Percentiles rank a stretch among this genome's conserved stretches.
Evolutionary conservation across 1,140 invertebrate genomes (phyloP).

Genomic region (Eumeta japonica): DNA sequence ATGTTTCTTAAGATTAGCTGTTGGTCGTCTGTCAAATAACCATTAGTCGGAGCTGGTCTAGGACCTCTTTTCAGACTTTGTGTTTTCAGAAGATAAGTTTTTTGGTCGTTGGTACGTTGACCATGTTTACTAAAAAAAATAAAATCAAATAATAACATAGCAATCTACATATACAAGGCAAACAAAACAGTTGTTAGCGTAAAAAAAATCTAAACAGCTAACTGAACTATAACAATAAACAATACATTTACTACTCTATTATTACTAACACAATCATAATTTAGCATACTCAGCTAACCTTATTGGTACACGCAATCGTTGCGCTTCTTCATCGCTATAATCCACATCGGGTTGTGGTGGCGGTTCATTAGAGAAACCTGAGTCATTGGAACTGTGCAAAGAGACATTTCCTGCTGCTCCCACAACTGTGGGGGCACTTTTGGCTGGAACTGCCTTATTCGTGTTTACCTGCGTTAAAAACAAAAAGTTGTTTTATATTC

Average conservation of each 20-base stretch:
- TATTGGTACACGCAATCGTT: constrained; percentile 63
- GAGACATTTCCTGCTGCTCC: constrained; percentile 70
- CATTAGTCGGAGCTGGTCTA: constrained; percentile 48
- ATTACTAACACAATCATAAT: background rate
- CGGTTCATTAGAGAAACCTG: constrained; percentile 86
- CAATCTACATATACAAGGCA: constrained; percentile 18
- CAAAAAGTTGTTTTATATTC: too few relatives aligned
- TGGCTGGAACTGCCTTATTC: constrained; percentile 51
- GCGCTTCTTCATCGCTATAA: constrained; percentile 84
- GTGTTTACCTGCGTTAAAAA: constrained; percentile 34
- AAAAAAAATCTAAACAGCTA: constrained; percentile 14
- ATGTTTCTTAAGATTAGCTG: constrained; percentile 52
- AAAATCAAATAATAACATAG: constrained; percentile 25
- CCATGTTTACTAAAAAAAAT: constrained; percentile 52
- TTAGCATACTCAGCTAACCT: constrained; percentile 59
- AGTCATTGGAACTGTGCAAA: constrained; percentile 87
- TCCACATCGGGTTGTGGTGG: constrained; percentile 85
- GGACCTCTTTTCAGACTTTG: constrained; percentile 48
- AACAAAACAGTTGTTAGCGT: constrained; percentile 23
- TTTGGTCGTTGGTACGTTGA: constrained; percentile 58
- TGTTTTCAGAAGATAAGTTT: constrained; percentile 59
- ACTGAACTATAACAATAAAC: too few relatives aligned
- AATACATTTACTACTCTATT: background rate
- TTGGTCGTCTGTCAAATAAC: constrained; percentile 58
- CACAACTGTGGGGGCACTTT: constrained; percentile 46